A percentile compares a stretch with the other conserved stretches of the same genome.
Conservation (phyloP, 2,113 vertebrate species). For the Dinomys branickii region DNA sequence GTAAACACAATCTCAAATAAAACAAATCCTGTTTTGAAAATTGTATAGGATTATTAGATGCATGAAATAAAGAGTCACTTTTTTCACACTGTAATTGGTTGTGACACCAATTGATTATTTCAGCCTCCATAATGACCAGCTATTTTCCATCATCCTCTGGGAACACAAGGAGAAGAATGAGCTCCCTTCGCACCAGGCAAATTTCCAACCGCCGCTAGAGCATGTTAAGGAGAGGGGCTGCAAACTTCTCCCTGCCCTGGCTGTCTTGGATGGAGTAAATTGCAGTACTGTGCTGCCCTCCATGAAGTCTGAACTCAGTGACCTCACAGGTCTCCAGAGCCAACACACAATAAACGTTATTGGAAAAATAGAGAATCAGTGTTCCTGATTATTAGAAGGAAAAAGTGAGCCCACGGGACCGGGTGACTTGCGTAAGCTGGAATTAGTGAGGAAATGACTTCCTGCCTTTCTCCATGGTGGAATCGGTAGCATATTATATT, state of each 20-base stretch:
- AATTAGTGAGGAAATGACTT: not conserved
- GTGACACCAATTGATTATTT: not conserved
- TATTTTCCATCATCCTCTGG: not conserved
- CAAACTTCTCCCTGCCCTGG: not conserved
- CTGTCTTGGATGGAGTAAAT: not conserved
- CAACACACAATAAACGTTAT: not conserved
- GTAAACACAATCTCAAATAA: not conserved
- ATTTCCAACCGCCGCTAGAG: not conserved
- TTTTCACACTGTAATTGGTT: conserved; percentile 26
- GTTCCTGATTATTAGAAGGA: not conserved
- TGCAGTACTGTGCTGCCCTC: not conserved
- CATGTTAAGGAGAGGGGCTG: not conserved
- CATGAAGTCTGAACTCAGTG: not conserved
- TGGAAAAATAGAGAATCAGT: not conserved
- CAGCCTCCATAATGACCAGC: not conserved
- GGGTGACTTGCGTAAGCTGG: not conserved
- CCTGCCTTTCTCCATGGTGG: not conserved
- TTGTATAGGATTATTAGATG: not conserved
- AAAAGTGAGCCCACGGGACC: not conserved
- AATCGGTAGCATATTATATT: not conserved
- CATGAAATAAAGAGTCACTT: not conserved
- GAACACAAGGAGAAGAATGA: not conserved
- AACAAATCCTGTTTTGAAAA: not conserved
- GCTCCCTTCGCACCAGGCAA: not conserved
- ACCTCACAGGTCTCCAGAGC: not conserved